Evolutionary conservation across 1,140 invertebrate genomes (phyloP), one percentile per base, ranked within the genome.

Genomic region (Ceratosolen solmsi): DNA sequence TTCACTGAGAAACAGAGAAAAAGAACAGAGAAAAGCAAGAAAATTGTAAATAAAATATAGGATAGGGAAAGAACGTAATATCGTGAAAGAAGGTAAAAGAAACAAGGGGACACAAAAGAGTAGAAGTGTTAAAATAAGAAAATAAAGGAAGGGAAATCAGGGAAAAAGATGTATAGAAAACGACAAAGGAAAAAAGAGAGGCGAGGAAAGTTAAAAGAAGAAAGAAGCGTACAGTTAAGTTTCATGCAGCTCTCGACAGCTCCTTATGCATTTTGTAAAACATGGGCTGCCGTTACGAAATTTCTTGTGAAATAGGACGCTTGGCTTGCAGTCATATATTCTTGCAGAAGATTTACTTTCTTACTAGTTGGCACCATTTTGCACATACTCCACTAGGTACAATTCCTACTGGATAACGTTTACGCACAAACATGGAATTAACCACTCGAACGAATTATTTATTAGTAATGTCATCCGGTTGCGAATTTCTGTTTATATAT

Each of bases 31-130:
- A 41, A 20, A 17, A 7, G 60, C 11, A 22, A 33, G 15, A 46
- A 49, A 49, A 63, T 70, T 51, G 27, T 36, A 68, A 65, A 70
- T 70, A 78, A 11, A 77, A 27, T 41, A 68, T 15, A 46, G 15
- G 15, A 68, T 15, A 46, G 15, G 15, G 3, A 60, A 46, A 11
- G 2, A 75, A 27, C 49, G 41, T 2, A 46, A 17, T 9, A 22
- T 38, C 33, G 27, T 36, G n/a, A 36, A 2, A 74, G 7, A 41
- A 38, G 11, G 17, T 17, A 22, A n/a, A 49, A 22, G 36, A 65
- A 75, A 49, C n/a, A 25, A 41, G 22, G 11, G 22, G 3, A 9
- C 7, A 36, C 0, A 74, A 74, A 56, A 36, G 25, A 1, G 4
- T 1, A 74, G 56, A 56, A 36, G 25, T 2, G 4, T 56, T 54